Base-by-base conservation (phyloP, 2,113 vertebrate genomes). In the Shinisaurus crocodilurus region DNA sequence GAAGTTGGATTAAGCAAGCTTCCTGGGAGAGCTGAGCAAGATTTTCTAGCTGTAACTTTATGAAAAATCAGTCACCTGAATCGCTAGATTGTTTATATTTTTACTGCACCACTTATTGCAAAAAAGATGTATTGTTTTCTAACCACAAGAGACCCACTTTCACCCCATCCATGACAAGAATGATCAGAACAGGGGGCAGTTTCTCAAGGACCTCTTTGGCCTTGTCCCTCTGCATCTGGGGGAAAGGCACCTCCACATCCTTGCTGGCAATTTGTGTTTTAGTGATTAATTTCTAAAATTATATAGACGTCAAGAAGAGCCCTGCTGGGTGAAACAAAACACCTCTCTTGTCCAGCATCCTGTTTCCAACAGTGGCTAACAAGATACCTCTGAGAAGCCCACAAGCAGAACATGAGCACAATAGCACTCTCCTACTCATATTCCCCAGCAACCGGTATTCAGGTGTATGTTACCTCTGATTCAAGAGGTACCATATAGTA, bases 11-110 rank as follows among this genome's bases (percentile, higher is more conserved):
- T 27, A 40, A 57, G 65, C 5, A 0, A 0, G 40, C 10, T 43
- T 76, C 57, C 1, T 18, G 27, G 43, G 0, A 48, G 20, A 48
- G 20, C 29, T 1, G 0, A 0, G 0, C 0, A 1, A 45, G 27
- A 16, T 1, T 70, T 57, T 25, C 37, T 60, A 32, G 4, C 83
- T 54, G 7, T 10, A 32, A 10, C n/a, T 10, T 85, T 23, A 18
- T 7, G 16, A 67, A 65, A 63, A 54, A n/a, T 67, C 60, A 54
- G 60, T 48, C 3, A 70, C 3, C 27, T 57, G 34, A 10, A 48
- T 65, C 25, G 5, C 27, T 65, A 48, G 60, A 6, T 32, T 25
- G 25, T 57, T n/a, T 48, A 65, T 18, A 32, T 34, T 67, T 43
- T 67, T 15, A 6, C 70, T 25, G 34, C 25, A 50, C 40, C 27